These are phyloP conservation scores for Mystacides longicornis DNA, from an alignment of 2,888 invertebrate species.

Conservation along the genomic window DNA sequence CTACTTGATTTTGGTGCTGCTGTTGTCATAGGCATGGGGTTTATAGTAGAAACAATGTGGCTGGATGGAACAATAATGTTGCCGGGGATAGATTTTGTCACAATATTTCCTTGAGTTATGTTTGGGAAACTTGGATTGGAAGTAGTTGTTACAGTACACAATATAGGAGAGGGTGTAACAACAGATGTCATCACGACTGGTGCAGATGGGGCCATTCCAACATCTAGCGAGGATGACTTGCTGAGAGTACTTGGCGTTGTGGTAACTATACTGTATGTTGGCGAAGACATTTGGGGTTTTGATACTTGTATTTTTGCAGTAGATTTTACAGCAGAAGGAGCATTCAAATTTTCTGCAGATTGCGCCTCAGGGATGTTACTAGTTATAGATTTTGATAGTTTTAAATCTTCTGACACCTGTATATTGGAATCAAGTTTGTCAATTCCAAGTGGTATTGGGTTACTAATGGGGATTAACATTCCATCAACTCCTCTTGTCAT, in stretches of 20 bases:
- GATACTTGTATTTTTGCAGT: constrained; percentile 15
- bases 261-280: background rate
- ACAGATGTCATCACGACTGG: background rate
- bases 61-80: background rate
- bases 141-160: background rate
- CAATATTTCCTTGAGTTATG: background rate
- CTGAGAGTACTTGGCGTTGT: constrained; percentile 4
- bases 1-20: background rate
- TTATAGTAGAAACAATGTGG: background rate
- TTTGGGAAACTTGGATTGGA: background rate
- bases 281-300: constrained; percentile 9
- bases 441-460: background rate
- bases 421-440: background rate
- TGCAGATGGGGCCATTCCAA: background rate
- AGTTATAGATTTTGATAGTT: constrained; percentile 13
- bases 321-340: constrained; percentile 18
- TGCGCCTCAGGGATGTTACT: constrained; percentile 3
- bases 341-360: constrained; percentile 4
- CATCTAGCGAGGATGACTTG: background rate
- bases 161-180: background rate
- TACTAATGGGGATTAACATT: constrained; percentile 31
- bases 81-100: background rate
- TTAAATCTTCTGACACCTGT: background rate
- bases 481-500: constrained; percentile 23
- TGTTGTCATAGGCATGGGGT: background rate